Evolutionary conservation across 2,888 invertebrate genomes (phyloP).

Genomic region (Polyommatus iphigenia): DNA sequence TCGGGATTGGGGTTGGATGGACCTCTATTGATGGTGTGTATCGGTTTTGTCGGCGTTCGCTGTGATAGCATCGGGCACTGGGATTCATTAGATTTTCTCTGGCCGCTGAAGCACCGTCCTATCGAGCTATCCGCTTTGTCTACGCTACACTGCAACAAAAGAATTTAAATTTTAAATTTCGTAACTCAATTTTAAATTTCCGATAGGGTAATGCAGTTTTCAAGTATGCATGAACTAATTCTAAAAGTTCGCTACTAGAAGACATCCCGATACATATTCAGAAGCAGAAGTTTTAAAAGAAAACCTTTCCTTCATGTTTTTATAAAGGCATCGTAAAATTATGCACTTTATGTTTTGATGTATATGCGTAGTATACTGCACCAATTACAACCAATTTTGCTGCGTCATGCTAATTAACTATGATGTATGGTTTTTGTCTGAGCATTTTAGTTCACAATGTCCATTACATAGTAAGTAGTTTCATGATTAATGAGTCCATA

Average conservation of each 20-base stretch:
- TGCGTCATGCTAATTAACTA: conserved; percentile 1
- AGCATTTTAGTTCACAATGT: not conserved
- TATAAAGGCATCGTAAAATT: not conserved
- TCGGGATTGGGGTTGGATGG: conserved; percentile 65
- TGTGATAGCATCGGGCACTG: conserved; percentile 85
- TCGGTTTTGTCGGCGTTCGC: conserved; percentile 73
- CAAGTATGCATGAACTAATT: conserved; percentile 14
- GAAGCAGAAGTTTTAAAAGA: conserved; percentile 7
- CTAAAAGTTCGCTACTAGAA: not conserved
- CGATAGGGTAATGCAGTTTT: conserved; percentile 22
- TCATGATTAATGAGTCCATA: not conserved
- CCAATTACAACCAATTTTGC: not conserved
- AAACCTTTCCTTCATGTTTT: not conserved
- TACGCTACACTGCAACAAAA: conserved; percentile 85
- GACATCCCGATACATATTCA: not conserved
- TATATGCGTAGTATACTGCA: not conserved
- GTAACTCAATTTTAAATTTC: not conserved
- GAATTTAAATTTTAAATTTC: not conserved
- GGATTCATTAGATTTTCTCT: conserved; percentile 87
- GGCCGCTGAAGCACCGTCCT: conserved; percentile 84
- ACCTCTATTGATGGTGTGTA: conserved; percentile 69
- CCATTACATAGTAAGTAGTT: not conserved
- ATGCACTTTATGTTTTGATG: not conserved
- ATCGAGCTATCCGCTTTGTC: conserved; percentile 79
- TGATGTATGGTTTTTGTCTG: not conserved